Evolutionary conservation across 2,113 vertebrate genomes (phyloP), one percentile per base, ranked within the genome.

Genomic region (Ammodytes marinus): DNA sequence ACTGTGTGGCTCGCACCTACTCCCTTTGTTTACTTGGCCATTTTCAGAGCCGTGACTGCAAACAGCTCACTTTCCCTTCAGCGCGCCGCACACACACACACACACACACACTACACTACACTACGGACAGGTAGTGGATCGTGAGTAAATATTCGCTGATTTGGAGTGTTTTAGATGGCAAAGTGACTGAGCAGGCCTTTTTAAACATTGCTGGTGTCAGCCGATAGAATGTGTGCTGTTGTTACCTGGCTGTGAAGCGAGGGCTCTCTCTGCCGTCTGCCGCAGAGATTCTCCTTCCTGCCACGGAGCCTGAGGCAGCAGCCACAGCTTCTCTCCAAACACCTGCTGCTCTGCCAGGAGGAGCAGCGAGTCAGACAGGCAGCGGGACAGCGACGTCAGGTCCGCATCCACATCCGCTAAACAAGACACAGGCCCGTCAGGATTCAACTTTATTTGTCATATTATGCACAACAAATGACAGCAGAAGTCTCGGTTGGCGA

Each of bases 241-340:
- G 8, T 86, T 88, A 99, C 98, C 97, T 91, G 97, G 90, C 37
- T 96, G 71, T 43, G 93, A 80, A 49, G 74, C 37, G 84, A 99
- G 93, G 9, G 95, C 95, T 82, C 97, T 92, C 87, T 98, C 96
- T 0, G 97, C 98, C 0, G 98, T 99, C 82, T 92, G 93, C 65
- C 96, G 94, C 79, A 99, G 93, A 0, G 96, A 98, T 86, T 99
- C 98, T 80, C 98, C 98, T 3, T 92, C 88, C 87, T 95, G 93
- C 98, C 98, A 99, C 65, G 94, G 93, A 5, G 85, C 80, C 90
- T 99, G 98, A 65, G 98, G 98, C 68, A 99, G 88, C 53, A 98
- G 90, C 98, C 98, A 99, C 57, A 96, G 15, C 40, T 96, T 96
- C 79, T 96, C 84, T 17, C 86, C 89, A 4, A 95, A 96, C 0